Evolutionary conservation across 2,113 vertebrate genomes (phyloP).

Genomic region (Aldabrachelys gigantea): DNA sequence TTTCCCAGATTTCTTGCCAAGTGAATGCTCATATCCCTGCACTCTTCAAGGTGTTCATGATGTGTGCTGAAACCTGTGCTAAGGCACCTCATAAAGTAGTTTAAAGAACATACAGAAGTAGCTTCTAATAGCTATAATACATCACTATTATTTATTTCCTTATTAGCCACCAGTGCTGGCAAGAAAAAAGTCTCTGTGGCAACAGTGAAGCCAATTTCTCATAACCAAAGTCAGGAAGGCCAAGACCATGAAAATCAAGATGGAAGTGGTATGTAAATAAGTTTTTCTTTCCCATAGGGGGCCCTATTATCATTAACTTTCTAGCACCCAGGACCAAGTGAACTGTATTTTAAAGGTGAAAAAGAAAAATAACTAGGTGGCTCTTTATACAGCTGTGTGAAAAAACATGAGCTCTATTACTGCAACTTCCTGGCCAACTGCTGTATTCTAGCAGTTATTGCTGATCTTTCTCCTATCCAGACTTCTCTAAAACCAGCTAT

Average conservation of each 20-base stretch:
- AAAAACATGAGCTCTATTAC: not conserved
- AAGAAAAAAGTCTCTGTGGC: not conserved
- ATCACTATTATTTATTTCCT: not conserved
- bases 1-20: not conserved
- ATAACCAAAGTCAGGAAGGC: not conserved
- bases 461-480: not conserved
- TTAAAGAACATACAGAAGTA: accelerated
- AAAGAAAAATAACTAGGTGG: not conserved
- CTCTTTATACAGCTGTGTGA: not conserved
- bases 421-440: not conserved
- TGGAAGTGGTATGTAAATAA: not conserved
- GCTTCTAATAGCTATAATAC: not conserved
- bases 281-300: not conserved
- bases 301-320: not conserved
- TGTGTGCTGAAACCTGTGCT: not conserved
- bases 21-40: not conserved
- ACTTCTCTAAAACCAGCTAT: not conserved
- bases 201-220: not conserved
- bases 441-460: not conserved
- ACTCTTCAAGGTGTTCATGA: accelerated
- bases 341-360: not conserved
- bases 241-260: not conserved
- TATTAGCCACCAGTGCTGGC: not conserved
- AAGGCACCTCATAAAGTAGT: not conserved
- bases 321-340: not conserved